Evolutionary conservation across 1,140 invertebrate genomes (phyloP), one percentile per base, ranked within the genome.

Genomic region (Temnothorax longispinosus): DNA sequence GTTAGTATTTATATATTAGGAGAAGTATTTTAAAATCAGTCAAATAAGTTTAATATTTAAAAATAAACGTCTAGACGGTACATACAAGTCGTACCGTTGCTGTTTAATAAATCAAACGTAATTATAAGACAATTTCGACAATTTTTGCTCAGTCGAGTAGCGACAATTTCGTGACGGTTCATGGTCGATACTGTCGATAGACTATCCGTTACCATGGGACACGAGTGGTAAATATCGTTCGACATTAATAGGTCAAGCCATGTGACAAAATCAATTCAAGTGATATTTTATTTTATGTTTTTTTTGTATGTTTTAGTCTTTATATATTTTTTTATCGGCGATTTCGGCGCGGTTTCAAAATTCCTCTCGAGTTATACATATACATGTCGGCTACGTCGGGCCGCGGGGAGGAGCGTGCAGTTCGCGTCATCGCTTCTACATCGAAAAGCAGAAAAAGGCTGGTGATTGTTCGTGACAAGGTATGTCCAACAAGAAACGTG

Each of bases 251-350:
- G 82, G 80, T 90, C 88, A 88, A 90, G 84, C 77, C 89, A 92
- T 93, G 92, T 93, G 90, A 93, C 92, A 93, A 93, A 93, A 93
- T 93, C 91, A 78, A 90, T 93, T 93, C 91, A 89, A 93, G 92
- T 93, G 90, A 93, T 65, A 91, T 88, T 90, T 88, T 90, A 60
- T 90, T 67, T 69, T 84, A 21, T 89, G 60, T 89, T 60, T 71
- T 56, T 41, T 74, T 41, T 84, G 88, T 89, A 89, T 87, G 91
- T 92, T 87, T 87, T 92, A 90, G 91, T 92, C 85, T 67, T 54
- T 74, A 82, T 74, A 35, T 87, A 54, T 54, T 87, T 64, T 58
- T 74, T 81, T 54, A 76, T 41, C 67, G 44, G 21, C 32, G 41
- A 32, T 91, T 64, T 78, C 85, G 86, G 62, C 86, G 76, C 86